Evolutionary conservation across 2,113 vertebrate genomes (phyloP).

Genomic region (Sturnira hondurensis): DNA sequence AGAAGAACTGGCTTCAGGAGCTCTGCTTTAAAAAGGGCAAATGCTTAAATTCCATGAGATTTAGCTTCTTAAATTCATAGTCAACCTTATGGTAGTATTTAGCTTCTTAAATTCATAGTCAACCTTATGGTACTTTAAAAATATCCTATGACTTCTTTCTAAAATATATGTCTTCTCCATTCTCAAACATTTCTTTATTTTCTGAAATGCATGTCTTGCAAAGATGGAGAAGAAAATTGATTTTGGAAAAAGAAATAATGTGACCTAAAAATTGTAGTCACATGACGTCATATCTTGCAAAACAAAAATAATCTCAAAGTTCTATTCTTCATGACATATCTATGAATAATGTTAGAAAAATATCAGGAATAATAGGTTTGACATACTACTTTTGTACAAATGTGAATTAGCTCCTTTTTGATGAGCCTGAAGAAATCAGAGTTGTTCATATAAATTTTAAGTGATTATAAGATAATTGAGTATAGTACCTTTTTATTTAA

Average conservation of each 20-base stretch:
- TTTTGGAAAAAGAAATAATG: not conserved
- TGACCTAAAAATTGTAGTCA: slow-evolving; percentile 23
- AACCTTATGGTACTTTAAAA: not conserved
- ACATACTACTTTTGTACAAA: slow-evolving; percentile 22
- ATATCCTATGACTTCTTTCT: not conserved
- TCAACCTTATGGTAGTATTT: not conserved
- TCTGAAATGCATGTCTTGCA: not conserved
- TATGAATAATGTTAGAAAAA: slow-evolving; percentile 31
- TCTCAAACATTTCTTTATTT: slow-evolving; percentile 13
- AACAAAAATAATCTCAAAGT: slow-evolving; percentile 29
- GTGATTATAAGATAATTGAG: slow-evolving; percentile 36
- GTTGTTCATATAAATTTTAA: slow-evolving; percentile 7
- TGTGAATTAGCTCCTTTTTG: slow-evolving; percentile 47
- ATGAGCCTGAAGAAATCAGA: not conserved
- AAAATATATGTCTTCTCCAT: not conserved
- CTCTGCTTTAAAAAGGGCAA: not conserved
- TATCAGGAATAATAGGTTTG: slow-evolving; percentile 41
- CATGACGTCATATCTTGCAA: not conserved
- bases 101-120: slow-evolving; percentile 9
- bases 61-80: slow-evolving; percentile 21
- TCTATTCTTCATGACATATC: slow-evolving; percentile 14
- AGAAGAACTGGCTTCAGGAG: not conserved
- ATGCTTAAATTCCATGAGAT: slow-evolving; percentile 15
- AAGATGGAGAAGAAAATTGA: not conserved
- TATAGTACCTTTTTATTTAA: slow-evolving; percentile 39